Conservation (phyloP, 1,140 invertebrate genomes). For the Plodia interpunctella region DNA sequence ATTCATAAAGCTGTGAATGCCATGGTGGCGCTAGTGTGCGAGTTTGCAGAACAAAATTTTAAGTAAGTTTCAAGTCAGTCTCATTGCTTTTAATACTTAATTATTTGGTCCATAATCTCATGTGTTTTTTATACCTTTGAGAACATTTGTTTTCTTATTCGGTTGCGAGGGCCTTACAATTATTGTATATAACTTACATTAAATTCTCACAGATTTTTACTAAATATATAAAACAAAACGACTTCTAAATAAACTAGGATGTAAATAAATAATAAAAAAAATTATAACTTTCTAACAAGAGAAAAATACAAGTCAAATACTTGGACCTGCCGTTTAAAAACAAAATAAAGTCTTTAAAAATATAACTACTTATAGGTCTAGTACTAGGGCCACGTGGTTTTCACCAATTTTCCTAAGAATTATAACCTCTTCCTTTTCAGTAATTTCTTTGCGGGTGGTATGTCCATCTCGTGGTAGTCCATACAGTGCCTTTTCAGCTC, state of each 20-base stretch:
- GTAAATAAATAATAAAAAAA: slow-evolving; percentile 9
- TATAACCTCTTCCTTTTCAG: slow-evolving; percentile 26
- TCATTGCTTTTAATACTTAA: too few relatives aligned
- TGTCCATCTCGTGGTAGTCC: slow-evolving; percentile 41
- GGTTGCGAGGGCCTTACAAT: background rate
- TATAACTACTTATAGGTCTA: too few relatives aligned
- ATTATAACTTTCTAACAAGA: background rate
- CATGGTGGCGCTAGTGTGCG: too few relatives aligned
- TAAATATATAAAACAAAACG: background rate
- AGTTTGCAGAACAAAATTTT: too few relatives aligned
- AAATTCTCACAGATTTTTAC: background rate
- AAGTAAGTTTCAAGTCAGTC: too few relatives aligned
- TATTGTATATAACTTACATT: background rate
- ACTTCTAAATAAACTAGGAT: too few relatives aligned
- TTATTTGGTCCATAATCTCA: too few relatives aligned
- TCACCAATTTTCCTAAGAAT: background rate
- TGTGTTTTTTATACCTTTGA: too few relatives aligned
- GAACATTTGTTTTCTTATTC: background rate
- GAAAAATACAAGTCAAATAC: too few relatives aligned
- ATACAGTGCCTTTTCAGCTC: slow-evolving; percentile 60
- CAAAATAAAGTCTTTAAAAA: background rate
- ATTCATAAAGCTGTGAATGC: too few relatives aligned
- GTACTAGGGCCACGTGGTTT: background rate
- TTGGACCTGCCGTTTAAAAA: background rate
- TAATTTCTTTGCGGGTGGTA: slow-evolving; percentile 47